phyloP scores from a whole-genome alignment of 2,888 invertebrate genomes.

The Machimus atricapillus region DNA sequence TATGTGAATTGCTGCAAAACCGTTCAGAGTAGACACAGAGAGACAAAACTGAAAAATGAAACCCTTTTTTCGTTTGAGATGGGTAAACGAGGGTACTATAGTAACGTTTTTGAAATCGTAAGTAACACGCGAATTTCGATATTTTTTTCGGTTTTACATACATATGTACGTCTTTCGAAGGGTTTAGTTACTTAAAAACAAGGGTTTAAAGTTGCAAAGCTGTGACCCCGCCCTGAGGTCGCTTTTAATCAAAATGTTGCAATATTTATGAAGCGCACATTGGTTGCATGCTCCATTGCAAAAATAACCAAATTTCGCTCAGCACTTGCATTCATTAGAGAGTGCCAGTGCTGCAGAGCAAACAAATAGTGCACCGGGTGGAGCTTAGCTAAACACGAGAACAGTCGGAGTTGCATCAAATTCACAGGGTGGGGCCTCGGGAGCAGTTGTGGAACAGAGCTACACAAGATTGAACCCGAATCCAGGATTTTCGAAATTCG shows the following conservation, averaged over 20 bases:
- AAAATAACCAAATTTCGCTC: constrained; percentile 30
- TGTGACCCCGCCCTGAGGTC: neutral
- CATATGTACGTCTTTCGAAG: neutral
- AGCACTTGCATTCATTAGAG: constrained; percentile 32
- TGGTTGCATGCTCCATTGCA: constrained; percentile 22
- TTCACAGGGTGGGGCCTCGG: neutral
- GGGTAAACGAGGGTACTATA: neutral
- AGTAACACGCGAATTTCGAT: neutral
- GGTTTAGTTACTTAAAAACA: neutral
- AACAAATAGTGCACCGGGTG: neutral
- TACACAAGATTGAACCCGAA: neutral
- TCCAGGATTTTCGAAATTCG: neutral
- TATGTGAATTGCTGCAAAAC: neutral
- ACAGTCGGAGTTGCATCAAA: neutral
- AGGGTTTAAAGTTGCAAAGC: neutral
- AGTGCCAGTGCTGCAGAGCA: neutral
- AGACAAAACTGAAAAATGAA: neutral
- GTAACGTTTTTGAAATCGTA: neutral
- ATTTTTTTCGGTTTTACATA: neutral
- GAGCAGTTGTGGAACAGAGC: neutral
- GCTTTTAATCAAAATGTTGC: constrained; percentile 21
- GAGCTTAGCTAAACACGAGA: neutral
- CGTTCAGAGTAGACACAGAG: neutral
- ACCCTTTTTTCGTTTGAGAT: neutral
- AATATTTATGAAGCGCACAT: constrained; percentile 29